phyloP scores from a whole-genome alignment of 2,113 vertebrate species.

The Callaeas wilsoni region DNA sequence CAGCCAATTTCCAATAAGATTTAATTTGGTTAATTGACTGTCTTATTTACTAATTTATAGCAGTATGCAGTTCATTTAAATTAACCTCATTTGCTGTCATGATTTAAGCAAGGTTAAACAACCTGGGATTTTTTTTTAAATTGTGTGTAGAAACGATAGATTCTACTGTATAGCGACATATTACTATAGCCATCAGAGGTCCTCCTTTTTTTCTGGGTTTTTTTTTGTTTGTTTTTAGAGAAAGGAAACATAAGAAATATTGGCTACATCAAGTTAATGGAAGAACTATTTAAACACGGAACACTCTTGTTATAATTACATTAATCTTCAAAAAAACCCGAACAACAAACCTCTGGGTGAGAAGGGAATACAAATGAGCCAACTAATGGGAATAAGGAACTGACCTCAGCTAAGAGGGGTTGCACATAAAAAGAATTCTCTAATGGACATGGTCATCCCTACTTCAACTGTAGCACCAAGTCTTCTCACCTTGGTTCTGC shows the following conservation, averaged over 20 bases:
- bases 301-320: neutral
- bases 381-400: neutral
- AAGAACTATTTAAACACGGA: neutral
- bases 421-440: neutral
- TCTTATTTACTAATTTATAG: constrained; percentile 69
- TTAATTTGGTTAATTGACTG: constrained; percentile 65
- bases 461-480: neutral
- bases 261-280: neutral
- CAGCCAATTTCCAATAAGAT: constrained; percentile 60
- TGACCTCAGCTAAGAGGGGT: neutral
- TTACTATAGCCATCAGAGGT: neutral
- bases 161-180: neutral
- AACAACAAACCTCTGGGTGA: fast-evolving
- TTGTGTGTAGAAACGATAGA: neutral
- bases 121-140: neutral
- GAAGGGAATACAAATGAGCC: neutral
- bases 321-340: neutral
- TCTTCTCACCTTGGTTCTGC: neutral
- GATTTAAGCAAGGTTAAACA: constrained; percentile 60
- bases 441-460: fast-evolving
- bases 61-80: constrained; percentile 55
- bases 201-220: neutral
- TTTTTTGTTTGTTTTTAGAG: neutral
- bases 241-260: neutral
- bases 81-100: constrained; percentile 53